phyloP scores from a whole-genome alignment of 2,888 invertebrate genomes.

The Chrysolina haemoptera region DNA sequence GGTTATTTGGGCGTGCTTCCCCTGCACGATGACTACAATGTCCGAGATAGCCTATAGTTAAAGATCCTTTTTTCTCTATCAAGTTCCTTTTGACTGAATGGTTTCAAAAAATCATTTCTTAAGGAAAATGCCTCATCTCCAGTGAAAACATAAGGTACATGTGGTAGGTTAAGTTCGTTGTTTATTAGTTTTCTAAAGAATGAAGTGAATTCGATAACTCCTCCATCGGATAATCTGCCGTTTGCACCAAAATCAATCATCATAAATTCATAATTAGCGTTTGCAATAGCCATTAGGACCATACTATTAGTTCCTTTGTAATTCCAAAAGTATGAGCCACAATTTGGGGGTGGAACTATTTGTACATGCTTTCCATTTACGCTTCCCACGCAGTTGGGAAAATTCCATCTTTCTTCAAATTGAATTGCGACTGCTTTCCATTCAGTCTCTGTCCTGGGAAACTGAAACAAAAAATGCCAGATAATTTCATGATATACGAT shows the following conservation, averaged over 20 bases:
- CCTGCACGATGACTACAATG: too few species aligned
- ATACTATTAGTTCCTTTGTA: slow-evolving; percentile 54
- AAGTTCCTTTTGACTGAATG: slow-evolving; percentile 12
- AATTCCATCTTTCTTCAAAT: slow-evolving; percentile 52
- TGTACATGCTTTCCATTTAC: slow-evolving; percentile 55
- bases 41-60: slow-evolving; percentile 22
- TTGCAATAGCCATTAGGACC: too few species aligned
- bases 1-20: too few species aligned
- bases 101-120: slow-evolving; percentile 19
- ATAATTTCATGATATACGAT: slow-evolving; percentile 16
- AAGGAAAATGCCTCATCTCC: slow-evolving; percentile 23
- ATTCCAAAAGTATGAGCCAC: slow-evolving; percentile 57
- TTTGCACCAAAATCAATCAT: slow-evolving; percentile 50
- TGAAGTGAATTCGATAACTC: slow-evolving; percentile 48
- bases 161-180: slow-evolving; percentile 31
- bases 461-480: slow-evolving; percentile 23
- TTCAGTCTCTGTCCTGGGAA: slow-evolving; percentile 25
- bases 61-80: slow-evolving; percentile 15
- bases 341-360: slow-evolving; percentile 47
- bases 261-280: slow-evolving; percentile 54
- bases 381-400: slow-evolving; percentile 52
- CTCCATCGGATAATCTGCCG: slow-evolving; percentile 54
- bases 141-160: slow-evolving; percentile 18
- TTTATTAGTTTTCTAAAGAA: slow-evolving; percentile 47
- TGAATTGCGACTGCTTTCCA: slow-evolving; percentile 35